phyloP scores from a whole-genome alignment of 2,113 vertebrate genomes.

The Thalassoma bifasciatum region DNA sequence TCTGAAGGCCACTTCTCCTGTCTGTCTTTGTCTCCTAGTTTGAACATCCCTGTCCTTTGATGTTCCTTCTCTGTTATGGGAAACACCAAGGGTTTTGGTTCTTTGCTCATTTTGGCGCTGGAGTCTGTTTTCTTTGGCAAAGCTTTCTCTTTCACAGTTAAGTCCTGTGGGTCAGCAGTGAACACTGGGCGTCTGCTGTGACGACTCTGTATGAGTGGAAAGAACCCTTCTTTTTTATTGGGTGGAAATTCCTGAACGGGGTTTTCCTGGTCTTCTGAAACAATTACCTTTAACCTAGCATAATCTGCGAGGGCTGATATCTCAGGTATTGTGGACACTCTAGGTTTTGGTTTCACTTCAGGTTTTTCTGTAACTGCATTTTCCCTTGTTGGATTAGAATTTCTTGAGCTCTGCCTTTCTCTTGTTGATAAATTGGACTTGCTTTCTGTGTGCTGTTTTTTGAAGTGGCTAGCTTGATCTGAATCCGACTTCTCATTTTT shows the following conservation, averaged over 20 bases:
- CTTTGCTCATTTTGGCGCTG: slow-evolving; percentile 61
- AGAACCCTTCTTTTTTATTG: slow-evolving; percentile 78
- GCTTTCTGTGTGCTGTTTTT: slow-evolving; percentile 43
- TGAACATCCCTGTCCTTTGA: slow-evolving; percentile 78
- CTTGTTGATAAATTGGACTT: slow-evolving; percentile 27
- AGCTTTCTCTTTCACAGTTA: slow-evolving; percentile 48
- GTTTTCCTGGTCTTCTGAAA: slow-evolving; percentile 64
- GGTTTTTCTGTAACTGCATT: slow-evolving; percentile 24
- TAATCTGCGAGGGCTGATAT: slow-evolving; percentile 80
- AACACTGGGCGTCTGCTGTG: slow-evolving; percentile 75
- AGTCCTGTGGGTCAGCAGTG: slow-evolving; percentile 51
- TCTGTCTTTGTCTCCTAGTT: slow-evolving; percentile 72
- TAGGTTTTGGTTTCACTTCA: slow-evolving; percentile 64
- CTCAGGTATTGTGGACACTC: slow-evolving; percentile 65
- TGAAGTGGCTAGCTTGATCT: slow-evolving; percentile 30
- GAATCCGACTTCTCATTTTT: slow-evolving; percentile 23
- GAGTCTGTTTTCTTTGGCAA: slow-evolving; percentile 61
- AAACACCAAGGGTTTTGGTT: slow-evolving; percentile 65
- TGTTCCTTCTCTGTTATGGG: slow-evolving; percentile 75
- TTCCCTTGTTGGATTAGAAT: slow-evolving; percentile 13
- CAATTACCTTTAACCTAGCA: slow-evolving; percentile 80
- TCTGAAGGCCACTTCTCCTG: slow-evolving; percentile 46
- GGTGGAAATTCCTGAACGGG: slow-evolving; percentile 70
- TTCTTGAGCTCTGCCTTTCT: slow-evolving; percentile 41
- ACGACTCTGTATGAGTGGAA: slow-evolving; percentile 74